Conservation (phyloP, 1,140 invertebrate species). For the Sipha flava region DNA sequence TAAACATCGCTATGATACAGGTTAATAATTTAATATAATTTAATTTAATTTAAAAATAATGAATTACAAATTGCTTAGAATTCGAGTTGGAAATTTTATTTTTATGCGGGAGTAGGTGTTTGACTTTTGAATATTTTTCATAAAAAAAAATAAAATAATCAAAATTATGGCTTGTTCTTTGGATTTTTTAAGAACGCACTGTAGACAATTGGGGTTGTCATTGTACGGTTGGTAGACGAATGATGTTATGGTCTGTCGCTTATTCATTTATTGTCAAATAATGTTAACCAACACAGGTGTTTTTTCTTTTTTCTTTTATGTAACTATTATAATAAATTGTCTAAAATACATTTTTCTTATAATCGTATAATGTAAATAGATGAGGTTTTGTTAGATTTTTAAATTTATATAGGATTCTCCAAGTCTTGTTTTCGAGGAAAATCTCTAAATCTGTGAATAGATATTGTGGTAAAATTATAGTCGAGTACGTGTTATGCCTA, state of each 20-base stretch:
- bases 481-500: too few relatives aligned
- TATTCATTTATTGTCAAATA: neutral
- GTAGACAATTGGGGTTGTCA: constrained; percentile 10
- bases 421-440: too few relatives aligned
- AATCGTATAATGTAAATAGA: too few relatives aligned
- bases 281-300: constrained; percentile 11
- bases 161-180: neutral
- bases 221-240: neutral
- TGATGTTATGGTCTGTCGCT: constrained; percentile 24
- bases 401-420: too few relatives aligned
- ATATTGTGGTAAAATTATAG: too few relatives aligned
- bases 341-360: neutral
- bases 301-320: neutral
- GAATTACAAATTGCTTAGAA: too few relatives aligned
- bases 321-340: neutral
- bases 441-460: too few relatives aligned
- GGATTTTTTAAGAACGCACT: neutral
- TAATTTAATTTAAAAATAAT: too few relatives aligned
- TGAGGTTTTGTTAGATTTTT: too few relatives aligned
- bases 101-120: neutral
- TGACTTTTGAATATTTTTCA: neutral
- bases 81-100: neutral
- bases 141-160: neutral
- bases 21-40: too few relatives aligned
- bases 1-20: too few relatives aligned